Conservation (phyloP, 1,140 invertebrate genomes). For the Dendrolimus punctatus region DNA sequence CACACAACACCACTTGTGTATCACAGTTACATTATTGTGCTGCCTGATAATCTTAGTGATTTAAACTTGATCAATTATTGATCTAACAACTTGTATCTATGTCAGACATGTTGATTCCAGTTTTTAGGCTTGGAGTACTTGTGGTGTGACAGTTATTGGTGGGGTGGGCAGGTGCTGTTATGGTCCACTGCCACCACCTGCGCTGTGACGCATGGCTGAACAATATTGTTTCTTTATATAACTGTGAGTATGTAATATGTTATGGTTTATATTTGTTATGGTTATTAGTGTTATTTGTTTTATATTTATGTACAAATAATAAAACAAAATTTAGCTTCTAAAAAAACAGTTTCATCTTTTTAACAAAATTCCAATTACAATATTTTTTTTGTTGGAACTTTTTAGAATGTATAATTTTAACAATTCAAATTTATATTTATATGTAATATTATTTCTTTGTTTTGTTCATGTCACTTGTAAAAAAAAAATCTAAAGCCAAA, state of each 20-base stretch:
- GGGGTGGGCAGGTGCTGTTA: constrained; percentile 62
- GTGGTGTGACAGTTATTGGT: constrained; percentile 28
- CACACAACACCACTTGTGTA: constrained; percentile 18
- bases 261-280: background rate
- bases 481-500: too few species aligned
- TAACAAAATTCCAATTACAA: too few species aligned
- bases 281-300: background rate
- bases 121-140: constrained; percentile 25
- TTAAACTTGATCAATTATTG: constrained; percentile 41
- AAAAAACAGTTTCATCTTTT: too few species aligned
- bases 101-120: constrained; percentile 25
- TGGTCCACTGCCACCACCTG: constrained; percentile 52
- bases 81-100: constrained; percentile 59
- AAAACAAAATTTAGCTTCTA: too few species aligned
- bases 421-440: too few species aligned
- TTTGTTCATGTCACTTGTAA: too few species aligned
- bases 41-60: constrained; percentile 23
- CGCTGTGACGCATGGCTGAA: constrained; percentile 42
- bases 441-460: too few species aligned
- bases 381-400: too few species aligned
- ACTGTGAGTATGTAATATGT: constrained; percentile 2
- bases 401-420: too few species aligned
- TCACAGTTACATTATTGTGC: constrained; percentile 36
- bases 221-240: constrained; percentile 27
- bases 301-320: background rate